Percentiles rank a stretch among this genome's conserved stretches.
Conservation (phyloP, 2,888 invertebrate genomes). For the Sphecodes monilicornis region DNA sequence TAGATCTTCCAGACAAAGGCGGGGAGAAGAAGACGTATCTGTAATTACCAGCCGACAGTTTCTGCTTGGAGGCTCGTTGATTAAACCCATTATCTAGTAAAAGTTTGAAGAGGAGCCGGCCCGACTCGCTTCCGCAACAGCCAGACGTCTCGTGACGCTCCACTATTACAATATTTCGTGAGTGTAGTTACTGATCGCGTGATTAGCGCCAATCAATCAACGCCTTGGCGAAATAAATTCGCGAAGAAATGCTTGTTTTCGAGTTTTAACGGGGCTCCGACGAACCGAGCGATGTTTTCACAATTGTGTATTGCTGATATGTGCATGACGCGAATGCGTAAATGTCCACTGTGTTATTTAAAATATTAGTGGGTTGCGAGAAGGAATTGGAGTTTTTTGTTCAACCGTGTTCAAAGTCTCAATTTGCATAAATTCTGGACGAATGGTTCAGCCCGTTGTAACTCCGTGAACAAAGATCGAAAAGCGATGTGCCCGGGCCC, state of each 20-base stretch:
- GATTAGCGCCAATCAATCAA: constrained; percentile 48
- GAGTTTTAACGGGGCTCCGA: constrained; percentile 38
- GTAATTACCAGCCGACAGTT: constrained; percentile 22
- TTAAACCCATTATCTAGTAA: constrained; percentile 56
- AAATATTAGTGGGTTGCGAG: neutral
- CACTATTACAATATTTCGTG: constrained; percentile 61
- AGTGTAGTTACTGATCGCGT: constrained; percentile 61
- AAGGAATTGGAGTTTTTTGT: neutral
- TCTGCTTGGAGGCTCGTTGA: constrained; percentile 36
- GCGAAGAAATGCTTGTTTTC: constrained; percentile 35
- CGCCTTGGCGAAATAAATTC: neutral
- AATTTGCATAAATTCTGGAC: neutral
- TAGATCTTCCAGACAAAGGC: neutral
- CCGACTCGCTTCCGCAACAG: constrained; percentile 42
- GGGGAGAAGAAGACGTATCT: neutral
- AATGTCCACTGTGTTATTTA: neutral
- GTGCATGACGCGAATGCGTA: too few relatives aligned
- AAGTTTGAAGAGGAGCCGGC: constrained; percentile 46
- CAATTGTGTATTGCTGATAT: too few relatives aligned
- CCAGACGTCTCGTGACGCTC: constrained; percentile 56
- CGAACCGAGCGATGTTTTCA: neutral
- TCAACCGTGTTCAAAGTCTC: too few relatives aligned
- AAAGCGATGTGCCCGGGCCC: neutral
- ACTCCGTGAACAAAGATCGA: neutral
- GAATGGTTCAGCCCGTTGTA: neutral